phyloP scores from a whole-genome alignment of 2,888 invertebrate species.

The Amiota minor region DNA sequence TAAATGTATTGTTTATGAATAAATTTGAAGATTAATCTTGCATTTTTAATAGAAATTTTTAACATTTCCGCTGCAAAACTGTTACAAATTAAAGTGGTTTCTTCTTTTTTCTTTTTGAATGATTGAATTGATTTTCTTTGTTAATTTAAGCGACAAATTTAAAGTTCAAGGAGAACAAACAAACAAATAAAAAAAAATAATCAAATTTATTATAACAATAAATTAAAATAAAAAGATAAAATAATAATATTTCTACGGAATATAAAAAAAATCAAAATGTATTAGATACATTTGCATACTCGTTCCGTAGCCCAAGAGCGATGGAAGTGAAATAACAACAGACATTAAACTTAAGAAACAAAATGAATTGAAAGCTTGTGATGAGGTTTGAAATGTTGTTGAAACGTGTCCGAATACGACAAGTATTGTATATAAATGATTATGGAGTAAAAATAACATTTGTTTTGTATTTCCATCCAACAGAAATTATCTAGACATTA shows the following conservation, averaged over 20 bases:
- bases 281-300: constrained; percentile 49
- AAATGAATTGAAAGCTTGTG: no score
- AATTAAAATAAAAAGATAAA: background rate
- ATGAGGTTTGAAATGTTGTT: no score
- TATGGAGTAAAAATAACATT: no score
- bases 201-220: background rate
- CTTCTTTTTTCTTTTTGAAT: constrained; percentile 25
- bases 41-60: constrained; percentile 41
- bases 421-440: no score
- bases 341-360: no score
- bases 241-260: background rate
- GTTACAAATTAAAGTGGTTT: background rate
- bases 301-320: constrained; percentile 33
- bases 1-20: background rate
- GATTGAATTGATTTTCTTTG: background rate
- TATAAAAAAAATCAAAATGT: background rate
- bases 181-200: constrained; percentile 34
- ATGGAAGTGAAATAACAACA: no score
- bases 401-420: no score
- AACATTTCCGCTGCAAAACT: background rate
- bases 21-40: background rate
- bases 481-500: no score
- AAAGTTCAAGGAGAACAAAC: constrained; percentile 59
- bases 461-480: no score
- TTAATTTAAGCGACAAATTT: constrained; percentile 32